Evolutionary conservation across 2,797 vertebrate species (phyloP).

Genomic region (Melanotaenia parkinsoni): DNA sequence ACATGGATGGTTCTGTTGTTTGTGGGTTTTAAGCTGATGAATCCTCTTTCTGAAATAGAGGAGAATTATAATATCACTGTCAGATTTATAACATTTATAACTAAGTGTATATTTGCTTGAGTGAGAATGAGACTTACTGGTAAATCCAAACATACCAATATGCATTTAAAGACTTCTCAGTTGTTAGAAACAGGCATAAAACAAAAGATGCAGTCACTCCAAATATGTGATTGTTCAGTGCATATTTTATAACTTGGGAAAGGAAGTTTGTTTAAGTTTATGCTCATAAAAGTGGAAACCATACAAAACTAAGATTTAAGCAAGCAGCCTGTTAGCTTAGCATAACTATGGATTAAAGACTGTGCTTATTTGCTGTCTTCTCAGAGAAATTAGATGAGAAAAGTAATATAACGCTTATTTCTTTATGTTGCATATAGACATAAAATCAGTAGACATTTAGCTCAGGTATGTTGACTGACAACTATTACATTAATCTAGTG

Average conservation of each 20-base stretch:
- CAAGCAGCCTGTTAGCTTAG: neutral
- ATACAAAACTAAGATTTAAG: neutral
- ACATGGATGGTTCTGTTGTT: constrained; percentile 88
- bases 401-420: neutral
- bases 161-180: neutral
- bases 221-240: neutral
- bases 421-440: neutral
- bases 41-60: constrained; percentile 88
- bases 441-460: neutral
- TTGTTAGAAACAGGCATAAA: neutral
- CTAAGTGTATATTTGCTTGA: neutral
- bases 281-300: neutral
- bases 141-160: neutral
- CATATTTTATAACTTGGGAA: neutral
- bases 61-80: neutral
- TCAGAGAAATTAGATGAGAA: neutral
- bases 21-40: constrained; percentile 83
- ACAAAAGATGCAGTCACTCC: neutral
- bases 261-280: neutral
- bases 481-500: neutral
- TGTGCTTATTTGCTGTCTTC: neutral
- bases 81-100: neutral
- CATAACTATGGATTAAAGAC: neutral
- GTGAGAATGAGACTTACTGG: constrained; percentile 2
- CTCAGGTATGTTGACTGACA: neutral